Percentiles rank a stretch among this genome's conserved stretches.
phyloP scores from a whole-genome alignment of 2,888 invertebrate species.

The Tenthredo notha region DNA sequence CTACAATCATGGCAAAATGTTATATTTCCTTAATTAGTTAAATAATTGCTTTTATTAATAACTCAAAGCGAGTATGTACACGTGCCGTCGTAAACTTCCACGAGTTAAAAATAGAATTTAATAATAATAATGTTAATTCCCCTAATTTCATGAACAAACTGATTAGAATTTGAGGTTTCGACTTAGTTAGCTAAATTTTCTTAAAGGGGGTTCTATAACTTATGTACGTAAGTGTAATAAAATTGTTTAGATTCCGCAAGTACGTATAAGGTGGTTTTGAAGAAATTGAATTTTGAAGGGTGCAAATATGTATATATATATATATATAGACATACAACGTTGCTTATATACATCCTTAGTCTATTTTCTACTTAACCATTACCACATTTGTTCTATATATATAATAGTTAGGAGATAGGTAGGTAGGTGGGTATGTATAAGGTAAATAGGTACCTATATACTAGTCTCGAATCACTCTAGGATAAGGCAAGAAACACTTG shows the following conservation, averaged over 20 bases:
- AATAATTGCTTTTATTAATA: background rate
- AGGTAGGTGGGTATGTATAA: background rate
- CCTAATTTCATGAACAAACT: background rate
- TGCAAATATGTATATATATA: background rate
- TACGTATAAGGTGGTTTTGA: background rate
- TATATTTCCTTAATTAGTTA: background rate
- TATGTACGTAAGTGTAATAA: no score
- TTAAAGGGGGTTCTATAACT: background rate
- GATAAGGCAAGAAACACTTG: constrained; percentile 51
- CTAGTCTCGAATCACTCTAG: constrained; percentile 16
- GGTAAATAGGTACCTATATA: background rate
- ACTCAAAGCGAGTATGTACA: background rate
- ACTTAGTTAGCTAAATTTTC: background rate
- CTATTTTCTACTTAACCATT: background rate
- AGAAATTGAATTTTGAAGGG: background rate
- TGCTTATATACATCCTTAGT: background rate
- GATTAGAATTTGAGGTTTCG: background rate
- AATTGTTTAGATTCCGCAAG: background rate
- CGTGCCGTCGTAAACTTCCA: background rate
- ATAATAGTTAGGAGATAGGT: background rate
- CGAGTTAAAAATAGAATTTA: background rate
- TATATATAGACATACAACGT: background rate
- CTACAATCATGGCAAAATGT: background rate
- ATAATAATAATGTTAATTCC: background rate
- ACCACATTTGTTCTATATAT: background rate